Percentiles rank a stretch among this genome's conserved stretches.
phyloP scores from a whole-genome alignment of 2,888 invertebrate species.

The Orchesella flavescens region DNA sequence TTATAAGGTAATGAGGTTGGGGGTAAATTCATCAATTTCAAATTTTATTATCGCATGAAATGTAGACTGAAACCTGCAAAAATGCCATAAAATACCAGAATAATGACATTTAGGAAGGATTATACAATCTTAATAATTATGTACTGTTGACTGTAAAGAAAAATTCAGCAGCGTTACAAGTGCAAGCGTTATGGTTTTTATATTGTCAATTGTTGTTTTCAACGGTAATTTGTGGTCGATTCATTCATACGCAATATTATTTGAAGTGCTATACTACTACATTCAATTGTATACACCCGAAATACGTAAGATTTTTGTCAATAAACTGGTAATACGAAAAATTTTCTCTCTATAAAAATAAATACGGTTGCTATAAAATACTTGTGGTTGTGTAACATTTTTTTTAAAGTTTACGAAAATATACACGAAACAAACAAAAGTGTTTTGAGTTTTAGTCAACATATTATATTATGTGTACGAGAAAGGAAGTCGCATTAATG shows the following conservation, averaged over 20 bases:
- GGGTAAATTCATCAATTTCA: no score
- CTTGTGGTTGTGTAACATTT: conserved; percentile 21
- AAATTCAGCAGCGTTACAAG: no score
- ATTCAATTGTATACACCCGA: no score
- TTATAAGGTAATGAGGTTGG: no score
- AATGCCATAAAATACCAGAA: conserved; percentile 41
- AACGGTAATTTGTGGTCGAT: background rate
- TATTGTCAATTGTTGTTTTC: no score
- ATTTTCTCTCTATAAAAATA: background rate
- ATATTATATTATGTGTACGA: background rate
- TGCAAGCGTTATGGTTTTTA: no score
- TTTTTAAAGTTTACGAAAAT: background rate
- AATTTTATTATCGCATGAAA: conserved; percentile 22
- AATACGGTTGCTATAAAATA: background rate
- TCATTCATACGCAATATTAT: no score
- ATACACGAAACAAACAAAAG: background rate
- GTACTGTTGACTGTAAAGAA: no score
- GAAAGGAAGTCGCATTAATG: background rate
- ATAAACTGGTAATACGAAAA: background rate
- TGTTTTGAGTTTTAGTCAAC: conserved; percentile 7
- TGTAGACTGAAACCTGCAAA: conserved; percentile 43
- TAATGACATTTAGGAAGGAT: conserved; percentile 42
- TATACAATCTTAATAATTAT: background rate
- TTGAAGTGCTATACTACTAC: no score
- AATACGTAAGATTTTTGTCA: no score